These are phyloP conservation scores for Lichenostomus cassidix DNA, from an alignment of 2,113 vertebrate species.

Conservation along the genomic window DNA sequence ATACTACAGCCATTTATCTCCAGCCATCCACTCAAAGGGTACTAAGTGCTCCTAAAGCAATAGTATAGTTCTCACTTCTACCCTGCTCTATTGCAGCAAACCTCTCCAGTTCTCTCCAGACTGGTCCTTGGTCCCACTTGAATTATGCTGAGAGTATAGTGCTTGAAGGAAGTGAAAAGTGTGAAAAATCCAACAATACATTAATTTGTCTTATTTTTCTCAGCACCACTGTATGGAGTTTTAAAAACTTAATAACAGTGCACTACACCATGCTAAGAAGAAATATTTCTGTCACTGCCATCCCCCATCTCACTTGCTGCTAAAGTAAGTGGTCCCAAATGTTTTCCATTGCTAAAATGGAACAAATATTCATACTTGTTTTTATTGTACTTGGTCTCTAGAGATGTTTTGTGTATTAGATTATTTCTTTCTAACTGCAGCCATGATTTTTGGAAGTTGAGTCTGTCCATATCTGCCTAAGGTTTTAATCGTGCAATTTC, in stretches of 20 bases:
- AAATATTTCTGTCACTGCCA: background rate
- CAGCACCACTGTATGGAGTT: background rate
- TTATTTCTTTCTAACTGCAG: background rate
- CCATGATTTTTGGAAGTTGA: background rate
- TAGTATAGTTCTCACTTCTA: background rate
- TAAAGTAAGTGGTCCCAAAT: background rate
- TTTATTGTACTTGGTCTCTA: background rate
- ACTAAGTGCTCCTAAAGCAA: background rate
- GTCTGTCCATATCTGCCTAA: background rate
- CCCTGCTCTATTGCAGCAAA: background rate
- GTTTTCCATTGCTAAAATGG: background rate
- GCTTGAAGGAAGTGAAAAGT: background rate
- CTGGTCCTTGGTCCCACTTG: background rate
- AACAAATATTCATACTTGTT: background rate
- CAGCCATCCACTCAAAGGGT: background rate
- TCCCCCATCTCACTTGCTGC: background rate
- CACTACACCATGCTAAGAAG: background rate
- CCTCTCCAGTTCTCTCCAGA: background rate
- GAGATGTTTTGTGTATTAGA: background rate
- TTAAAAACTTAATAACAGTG: background rate
- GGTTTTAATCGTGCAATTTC: background rate
- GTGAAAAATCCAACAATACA: background rate
- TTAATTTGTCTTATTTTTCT: background rate
- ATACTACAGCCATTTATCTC: background rate
- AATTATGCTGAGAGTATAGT: background rate